Base-by-base conservation (phyloP, 2,797 vertebrate species). In the Nannoperca obscura region DNA sequence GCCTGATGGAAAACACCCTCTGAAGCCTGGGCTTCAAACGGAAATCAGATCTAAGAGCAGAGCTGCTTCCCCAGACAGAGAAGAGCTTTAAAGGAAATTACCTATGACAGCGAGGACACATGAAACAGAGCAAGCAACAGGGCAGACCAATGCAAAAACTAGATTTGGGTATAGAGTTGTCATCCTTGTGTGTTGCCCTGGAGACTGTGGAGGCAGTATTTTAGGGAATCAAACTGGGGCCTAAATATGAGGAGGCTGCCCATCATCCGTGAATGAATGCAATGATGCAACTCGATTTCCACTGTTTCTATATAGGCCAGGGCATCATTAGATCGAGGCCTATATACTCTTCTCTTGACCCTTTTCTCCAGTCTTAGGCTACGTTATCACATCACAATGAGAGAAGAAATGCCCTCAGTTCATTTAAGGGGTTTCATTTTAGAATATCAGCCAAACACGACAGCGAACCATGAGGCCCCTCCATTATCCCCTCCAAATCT, bases 41-140 rank as follows among this genome's bases (percentile, higher is more conserved):
- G 80, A 70, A 76, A 53, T 61, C 70, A 85, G 87, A 92, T 93
- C 88, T 90, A 38, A 92, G 75, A 85, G 71, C 6, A 6, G 76
- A 81, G 69, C 78, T 64, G 38, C 86, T 65, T 62, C 69, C 83
- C 24, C 65, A 78, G 30, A 67, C 85, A 59, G 46, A 60, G 34
- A 15, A 46, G n/a, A 17, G 52, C 66, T 85, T 83, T 19, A 75
- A 57, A 76, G 70, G 62, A 76, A 86, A 84, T 76, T 0, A 55
- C 50, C 60, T 49, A 0, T 61, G 86, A 86, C 85, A 89, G 78
- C 66, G 5, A 42, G 14, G 65, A 71, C 47, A 76, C 83, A 80
- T 54, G 50, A 85, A 81, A 85, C 47, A 74, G 19, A 65, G 42
- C 14, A 57, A 82, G 83, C 87, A 90, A 90, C 86, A 88, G 84